A percentile compares a stretch with the other conserved stretches of the same genome.
phyloP scores from a whole-genome alignment of 2,888 invertebrate species.

The Cremastinae sp. region DNA sequence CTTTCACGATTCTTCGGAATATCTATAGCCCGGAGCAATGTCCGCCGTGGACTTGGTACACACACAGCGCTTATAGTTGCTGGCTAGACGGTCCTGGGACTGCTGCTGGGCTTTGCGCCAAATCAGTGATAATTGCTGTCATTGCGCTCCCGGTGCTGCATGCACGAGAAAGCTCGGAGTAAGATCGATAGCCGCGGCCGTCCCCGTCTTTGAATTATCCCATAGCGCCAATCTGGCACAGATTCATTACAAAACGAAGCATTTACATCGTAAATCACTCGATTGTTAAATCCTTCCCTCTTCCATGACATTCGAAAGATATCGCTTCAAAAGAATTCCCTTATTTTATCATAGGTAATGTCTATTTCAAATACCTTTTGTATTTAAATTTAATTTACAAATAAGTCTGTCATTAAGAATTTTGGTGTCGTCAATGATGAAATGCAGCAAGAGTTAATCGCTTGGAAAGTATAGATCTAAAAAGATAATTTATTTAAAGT shows the following conservation, averaged over 20 bases:
- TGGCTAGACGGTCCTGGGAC: conserved; percentile 21
- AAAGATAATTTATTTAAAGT: neutral
- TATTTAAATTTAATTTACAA: too few species aligned
- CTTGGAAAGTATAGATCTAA: neutral
- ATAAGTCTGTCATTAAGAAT: too few species aligned
- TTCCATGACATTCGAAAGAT: too few species aligned
- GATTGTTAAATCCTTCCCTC: conserved; percentile 4
- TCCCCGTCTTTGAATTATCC: conserved; percentile 26
- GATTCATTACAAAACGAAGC: conserved; percentile 30
- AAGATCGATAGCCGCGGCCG: conserved; percentile 53
- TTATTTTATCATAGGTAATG: too few species aligned
- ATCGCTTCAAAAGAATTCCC: too few species aligned
- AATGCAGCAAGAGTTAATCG: too few species aligned
- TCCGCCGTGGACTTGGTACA: conserved; percentile 6
- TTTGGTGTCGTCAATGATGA: too few species aligned
- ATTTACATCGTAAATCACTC: conserved; percentile 46
- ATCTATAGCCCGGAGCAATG: neutral
- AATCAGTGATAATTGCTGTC: conserved; percentile 66
- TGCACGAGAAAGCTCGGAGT: conserved; percentile 48
- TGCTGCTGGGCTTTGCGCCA: conserved; percentile 58
- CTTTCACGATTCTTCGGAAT: conserved; percentile 41
- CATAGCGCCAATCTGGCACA: conserved; percentile 2
- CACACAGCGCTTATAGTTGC: conserved; percentile 1
- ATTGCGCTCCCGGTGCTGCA: conserved; percentile 47
- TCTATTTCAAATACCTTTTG: conserved; percentile 18